Evolutionary conservation across 2,797 vertebrate genomes (phyloP).

Genomic region (Poeciliopsis turneri): DNA sequence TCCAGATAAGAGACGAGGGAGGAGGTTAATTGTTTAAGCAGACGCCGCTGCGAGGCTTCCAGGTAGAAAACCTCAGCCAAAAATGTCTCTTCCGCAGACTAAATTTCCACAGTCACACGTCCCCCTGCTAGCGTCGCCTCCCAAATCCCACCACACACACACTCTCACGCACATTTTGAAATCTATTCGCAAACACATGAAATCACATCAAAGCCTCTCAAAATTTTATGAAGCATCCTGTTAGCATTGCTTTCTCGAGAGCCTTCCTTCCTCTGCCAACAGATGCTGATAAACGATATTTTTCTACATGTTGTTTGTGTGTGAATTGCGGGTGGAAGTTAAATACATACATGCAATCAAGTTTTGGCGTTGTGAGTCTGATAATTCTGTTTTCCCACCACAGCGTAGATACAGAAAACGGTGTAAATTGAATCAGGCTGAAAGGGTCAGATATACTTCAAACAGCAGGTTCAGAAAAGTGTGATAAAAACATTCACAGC

Average conservation of each 20-base stretch:
- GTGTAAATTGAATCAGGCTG: neutral
- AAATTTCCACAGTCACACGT: slow-evolving; percentile 23
- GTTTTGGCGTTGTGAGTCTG: slow-evolving; percentile 16
- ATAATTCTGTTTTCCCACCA: slow-evolving; percentile 18
- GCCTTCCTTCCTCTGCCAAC: slow-evolving; percentile 61
- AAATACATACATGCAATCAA: slow-evolving; percentile 9
- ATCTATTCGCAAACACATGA: slow-evolving; percentile 66
- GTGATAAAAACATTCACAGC: neutral
- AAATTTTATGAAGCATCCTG: slow-evolving; percentile 68
- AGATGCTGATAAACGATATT: slow-evolving; percentile 45
- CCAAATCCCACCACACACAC: slow-evolving; percentile 21
- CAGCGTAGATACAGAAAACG: slow-evolving; percentile 5
- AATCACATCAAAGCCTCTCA: slow-evolving; percentile 49
- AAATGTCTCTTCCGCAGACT: slow-evolving; percentile 29
- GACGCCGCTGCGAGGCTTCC: slow-evolving; percentile 41
- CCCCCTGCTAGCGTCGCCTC: slow-evolving; percentile 48
- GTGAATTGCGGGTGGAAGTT: slow-evolving; percentile 1
- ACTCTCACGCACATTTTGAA: slow-evolving; percentile 67
- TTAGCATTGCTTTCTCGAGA: slow-evolving; percentile 60
- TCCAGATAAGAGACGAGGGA: slow-evolving; percentile 32
- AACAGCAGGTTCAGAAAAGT: neutral
- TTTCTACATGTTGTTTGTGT: slow-evolving; percentile 14
- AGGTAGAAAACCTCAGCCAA: slow-evolving; percentile 51
- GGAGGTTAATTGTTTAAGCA: slow-evolving; percentile 56
- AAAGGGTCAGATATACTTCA: neutral